These are phyloP conservation scores for Gastracanthus pulcherrimus DNA, from an alignment of 2,888 invertebrate species.

Conservation along the genomic window DNA sequence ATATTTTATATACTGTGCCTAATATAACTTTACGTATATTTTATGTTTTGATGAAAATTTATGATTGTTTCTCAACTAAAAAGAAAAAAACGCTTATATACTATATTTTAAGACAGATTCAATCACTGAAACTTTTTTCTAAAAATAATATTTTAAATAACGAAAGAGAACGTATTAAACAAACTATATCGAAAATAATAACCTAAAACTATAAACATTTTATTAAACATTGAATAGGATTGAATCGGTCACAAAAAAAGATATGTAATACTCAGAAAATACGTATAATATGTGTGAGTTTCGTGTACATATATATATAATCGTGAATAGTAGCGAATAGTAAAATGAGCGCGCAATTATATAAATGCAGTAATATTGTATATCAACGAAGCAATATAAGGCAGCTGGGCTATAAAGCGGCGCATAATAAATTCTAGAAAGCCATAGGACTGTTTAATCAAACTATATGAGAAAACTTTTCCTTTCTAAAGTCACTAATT, in stretches of 20 bases:
- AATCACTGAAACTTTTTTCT: no score
- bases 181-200: not conserved
- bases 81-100: no score
- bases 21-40: not conserved
- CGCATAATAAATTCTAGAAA: conserved; percentile 51
- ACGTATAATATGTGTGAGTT: not conserved
- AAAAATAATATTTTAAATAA: no score
- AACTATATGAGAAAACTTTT: conserved; percentile 49
- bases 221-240: not conserved
- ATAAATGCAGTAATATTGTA: not conserved
- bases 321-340: not conserved
- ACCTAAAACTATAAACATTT: not conserved
- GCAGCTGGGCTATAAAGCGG: conserved; percentile 21
- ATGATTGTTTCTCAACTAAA: not conserved
- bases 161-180: no score
- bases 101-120: no score
- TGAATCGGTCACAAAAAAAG: not conserved
- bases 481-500: conserved; percentile 42
- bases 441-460: conserved; percentile 45
- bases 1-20: not conserved
- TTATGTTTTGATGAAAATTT: not conserved
- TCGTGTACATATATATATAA: not conserved
- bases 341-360: conserved; percentile 1
- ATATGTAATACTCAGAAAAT: not conserved
- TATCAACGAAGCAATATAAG: conserved; percentile 25